Evolutionary conservation across 1,140 invertebrate genomes (phyloP), one percentile per base, ranked within the genome.

Genomic region (Frieseomelitta varia): DNA sequence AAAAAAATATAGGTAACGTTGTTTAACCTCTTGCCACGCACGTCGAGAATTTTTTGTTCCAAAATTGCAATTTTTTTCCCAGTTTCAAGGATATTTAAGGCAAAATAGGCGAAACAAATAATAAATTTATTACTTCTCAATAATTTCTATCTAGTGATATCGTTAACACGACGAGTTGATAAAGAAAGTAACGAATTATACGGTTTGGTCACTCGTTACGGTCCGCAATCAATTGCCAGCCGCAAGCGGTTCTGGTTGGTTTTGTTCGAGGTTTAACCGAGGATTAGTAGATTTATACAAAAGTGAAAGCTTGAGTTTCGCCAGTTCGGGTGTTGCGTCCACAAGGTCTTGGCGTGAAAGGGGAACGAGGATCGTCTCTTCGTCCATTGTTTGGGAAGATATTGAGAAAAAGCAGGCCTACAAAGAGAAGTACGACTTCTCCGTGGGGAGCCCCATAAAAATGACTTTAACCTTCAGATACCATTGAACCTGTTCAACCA

Each of bases 401-500:
- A 47, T 51, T 51, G 63, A 84, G 67, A 65, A 65, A 88, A 55
- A 76, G 24, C 77, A 76, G 30, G 34, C 58, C 58, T 47, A 8
- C 34, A 76, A 27, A 71, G 65, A 21, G 34, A 24, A n/a, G 34
- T 69, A 53, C 67, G 47, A 47, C 63, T 56, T 74, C 53, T 85
- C 85, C 19, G 51, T 68, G 27, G 65, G 69, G 87, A 82, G 53
- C 39, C 69, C 72, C 65, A 77, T 85, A 80, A 77, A 88, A 85
- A 72, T 83, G 69, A 75, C 65, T 78, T 68, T 51, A 65, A 73
- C 74, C 87, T 85, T 67, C 86, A 27, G 68, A 72, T 30, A 81
- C 65, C 69, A 58, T 30, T 85, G 83, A 88, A 88, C 87, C 79
- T 88, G 87, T 81, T 79, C 78, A 53, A 77, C 65, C 86, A 82